Percentiles rank a stretch among this genome's conserved stretches.
These are phyloP conservation scores for Pyrocephalus nanus DNA, from an alignment of 2,797 vertebrate genomes.

Conservation along the genomic window DNA sequence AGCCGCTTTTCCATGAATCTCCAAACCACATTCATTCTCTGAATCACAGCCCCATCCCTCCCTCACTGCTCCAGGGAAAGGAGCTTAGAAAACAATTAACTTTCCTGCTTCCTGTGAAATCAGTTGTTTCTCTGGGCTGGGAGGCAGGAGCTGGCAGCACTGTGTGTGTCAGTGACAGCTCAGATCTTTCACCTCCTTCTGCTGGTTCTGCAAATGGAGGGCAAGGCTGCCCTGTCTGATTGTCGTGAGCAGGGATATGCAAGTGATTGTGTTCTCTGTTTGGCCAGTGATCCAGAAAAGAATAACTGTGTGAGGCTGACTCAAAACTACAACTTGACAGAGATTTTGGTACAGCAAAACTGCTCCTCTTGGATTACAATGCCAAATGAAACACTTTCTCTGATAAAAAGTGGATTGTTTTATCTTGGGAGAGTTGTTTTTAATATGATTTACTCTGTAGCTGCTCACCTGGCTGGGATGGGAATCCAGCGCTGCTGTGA, in stretches of 20 bases:
- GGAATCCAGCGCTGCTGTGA: not conserved
- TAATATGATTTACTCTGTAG: not conserved
- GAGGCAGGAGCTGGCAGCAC: not conserved
- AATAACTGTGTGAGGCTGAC: not conserved
- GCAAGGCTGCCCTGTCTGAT: not conserved
- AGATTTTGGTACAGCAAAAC: not conserved
- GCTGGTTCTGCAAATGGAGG: not conserved
- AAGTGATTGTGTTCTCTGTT: not conserved
- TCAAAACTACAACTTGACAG: not conserved
- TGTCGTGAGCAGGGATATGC: not conserved
- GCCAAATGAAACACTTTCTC: not conserved
- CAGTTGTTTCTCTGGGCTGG: not conserved
- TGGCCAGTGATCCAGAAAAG: not conserved
- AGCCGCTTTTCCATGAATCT: not conserved
- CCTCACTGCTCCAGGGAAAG: not conserved
- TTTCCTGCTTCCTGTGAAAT: not conserved
- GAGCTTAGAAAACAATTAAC: constrained; percentile 16
- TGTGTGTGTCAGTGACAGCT: not conserved
- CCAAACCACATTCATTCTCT: not conserved
- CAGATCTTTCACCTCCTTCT: not conserved
- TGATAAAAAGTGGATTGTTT: not conserved
- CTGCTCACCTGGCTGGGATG: not conserved
- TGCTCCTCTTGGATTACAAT: not conserved
- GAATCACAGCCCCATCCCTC: not conserved
- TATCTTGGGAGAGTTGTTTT: not conserved